Base-by-base conservation (phyloP, 2,888 invertebrate genomes). In the Drosophila neoperkinsi region DNA sequence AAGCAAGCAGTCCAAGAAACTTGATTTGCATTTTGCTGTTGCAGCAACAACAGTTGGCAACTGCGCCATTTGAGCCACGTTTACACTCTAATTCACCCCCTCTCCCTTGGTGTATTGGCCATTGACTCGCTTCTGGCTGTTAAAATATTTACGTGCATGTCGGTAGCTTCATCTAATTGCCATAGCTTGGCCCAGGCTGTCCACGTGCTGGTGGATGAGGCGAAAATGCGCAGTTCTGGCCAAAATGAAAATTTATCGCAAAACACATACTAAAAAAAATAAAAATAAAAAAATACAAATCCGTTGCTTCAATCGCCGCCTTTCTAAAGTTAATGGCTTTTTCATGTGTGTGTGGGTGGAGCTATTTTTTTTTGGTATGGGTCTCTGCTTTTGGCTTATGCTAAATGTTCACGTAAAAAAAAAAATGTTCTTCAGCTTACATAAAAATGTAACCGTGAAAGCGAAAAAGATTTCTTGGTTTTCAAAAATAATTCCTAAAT, bases 211-310 rank as follows among this genome's bases (percentile, higher is more conserved):
- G 9, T n/a, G 34, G 63, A 46, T 25, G 16, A 9, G 21, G 61
- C 55, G 67, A 63, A 88, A 87, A 90, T 90, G 90, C 89, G 87
- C 87, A 83, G 84, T 71, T 68, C 67, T 69, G 63, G 16, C 31
- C 71, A 74, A 88, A 90, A 90, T 86, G 84, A 84, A 77, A 87
- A 89, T 90, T 90, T 87, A 87, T 90, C 81, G 87, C 77, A 77
- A 79, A 79, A 74, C 74, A 80, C 79, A 85, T 73, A 71, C 57
- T 71, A 68, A 76, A 76, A 56, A n/a, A 36, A 36, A 11, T 9
- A 25, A 16, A 25, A 4, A 55, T 6, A 25, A 28, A 28, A 56
- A 80, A 60, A 53, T 56, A 62, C 61, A 79, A 68, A 77, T 61
- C 67, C 71, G 65, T 51, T 5, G 72, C 72, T 71, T 70, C 71